These are phyloP conservation scores for Bovichtus diacanthus DNA, from an alignment of 2,797 vertebrate genomes.

Conservation along the genomic window DNA sequence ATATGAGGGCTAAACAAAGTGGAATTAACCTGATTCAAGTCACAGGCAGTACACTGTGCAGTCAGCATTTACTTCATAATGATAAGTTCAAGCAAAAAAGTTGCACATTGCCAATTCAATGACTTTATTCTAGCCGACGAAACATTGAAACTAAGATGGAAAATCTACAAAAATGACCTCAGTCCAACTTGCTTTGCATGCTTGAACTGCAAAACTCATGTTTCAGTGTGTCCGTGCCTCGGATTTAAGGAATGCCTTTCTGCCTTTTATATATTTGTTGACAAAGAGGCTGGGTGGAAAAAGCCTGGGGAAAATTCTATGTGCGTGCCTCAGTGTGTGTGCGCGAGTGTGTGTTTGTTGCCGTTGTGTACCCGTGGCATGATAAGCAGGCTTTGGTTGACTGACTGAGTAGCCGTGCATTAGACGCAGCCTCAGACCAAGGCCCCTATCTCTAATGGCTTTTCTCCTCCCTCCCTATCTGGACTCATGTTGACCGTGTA, in stretches of 20 bases:
- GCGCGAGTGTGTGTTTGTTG: conserved; percentile 13
- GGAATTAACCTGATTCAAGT: too few relatives aligned
- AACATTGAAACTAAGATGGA: too few relatives aligned
- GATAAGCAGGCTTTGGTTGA: conserved; percentile 73
- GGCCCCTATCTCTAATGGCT: conserved; percentile 74
- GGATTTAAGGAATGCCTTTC: conserved; percentile 5
- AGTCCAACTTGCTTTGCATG: conserved; percentile 2
- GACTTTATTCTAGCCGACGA: too few relatives aligned
- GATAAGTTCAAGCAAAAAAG: too few relatives aligned
- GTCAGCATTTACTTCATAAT: too few relatives aligned
- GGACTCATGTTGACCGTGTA: conserved; percentile 55
- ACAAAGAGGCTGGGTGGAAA: conserved; percentile 40
- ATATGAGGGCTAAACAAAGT: too few relatives aligned
- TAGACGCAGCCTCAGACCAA: conserved; percentile 48
- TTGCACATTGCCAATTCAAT: too few relatives aligned
- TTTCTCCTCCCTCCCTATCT: conserved; percentile 65
- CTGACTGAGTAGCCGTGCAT: conserved; percentile 63
- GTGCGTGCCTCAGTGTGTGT: neutral
- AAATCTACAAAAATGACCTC: neutral
- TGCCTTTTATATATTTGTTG: conserved; percentile 34
- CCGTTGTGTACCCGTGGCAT: conserved; percentile 43
- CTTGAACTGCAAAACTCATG: neutral
- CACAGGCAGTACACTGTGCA: too few relatives aligned
- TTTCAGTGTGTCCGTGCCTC: neutral
- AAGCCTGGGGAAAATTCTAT: conserved; percentile 16